Evolutionary conservation across 1,140 invertebrate species (phyloP).

Genomic region (Eciton burchellii): DNA sequence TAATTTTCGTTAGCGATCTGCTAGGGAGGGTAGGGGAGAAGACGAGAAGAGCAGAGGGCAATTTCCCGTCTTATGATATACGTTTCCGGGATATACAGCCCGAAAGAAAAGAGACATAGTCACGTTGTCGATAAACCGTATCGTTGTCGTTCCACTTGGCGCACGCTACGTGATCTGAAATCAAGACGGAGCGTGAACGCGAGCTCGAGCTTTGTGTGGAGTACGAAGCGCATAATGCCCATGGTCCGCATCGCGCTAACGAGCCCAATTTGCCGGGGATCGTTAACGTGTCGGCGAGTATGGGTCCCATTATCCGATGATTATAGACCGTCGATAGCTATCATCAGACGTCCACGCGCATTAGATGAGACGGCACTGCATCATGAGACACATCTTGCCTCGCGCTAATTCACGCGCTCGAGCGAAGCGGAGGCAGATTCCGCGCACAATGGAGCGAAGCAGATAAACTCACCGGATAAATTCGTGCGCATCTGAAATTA

Average conservation of each 20-base stretch:
- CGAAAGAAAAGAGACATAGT: constrained; percentile 42
- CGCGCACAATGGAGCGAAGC: no score
- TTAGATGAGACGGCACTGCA: constrained; percentile 62
- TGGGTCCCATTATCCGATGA: constrained; percentile 52
- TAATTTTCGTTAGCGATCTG: constrained; percentile 11
- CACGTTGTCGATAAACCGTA: constrained; percentile 55
- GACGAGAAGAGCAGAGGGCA: no score
- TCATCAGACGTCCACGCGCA: constrained; percentile 73
- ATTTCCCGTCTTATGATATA: constrained; percentile 29
- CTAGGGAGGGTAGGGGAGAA: no score
- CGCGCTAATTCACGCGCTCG: constrained; percentile 39
- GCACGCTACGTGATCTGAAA: constrained; percentile 55
- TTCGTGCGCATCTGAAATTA: neutral
- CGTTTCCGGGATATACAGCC: neutral
- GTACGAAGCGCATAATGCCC: constrained; percentile 46
- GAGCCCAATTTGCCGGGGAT: constrained; percentile 59
- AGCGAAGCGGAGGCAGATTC: no score
- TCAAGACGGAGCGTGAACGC: constrained; percentile 27
- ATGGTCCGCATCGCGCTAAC: constrained; percentile 57
- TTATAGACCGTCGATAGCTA: constrained; percentile 68
- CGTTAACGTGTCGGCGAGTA: constrained; percentile 48
- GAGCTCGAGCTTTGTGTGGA: constrained; percentile 30
- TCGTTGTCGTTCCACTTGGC: constrained; percentile 55
- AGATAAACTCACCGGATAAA: no score
- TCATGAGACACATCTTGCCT: neutral